These are phyloP conservation scores for Luperina nickerlii DNA, from an alignment of 2,888 invertebrate genomes.

Conservation along the genomic window DNA sequence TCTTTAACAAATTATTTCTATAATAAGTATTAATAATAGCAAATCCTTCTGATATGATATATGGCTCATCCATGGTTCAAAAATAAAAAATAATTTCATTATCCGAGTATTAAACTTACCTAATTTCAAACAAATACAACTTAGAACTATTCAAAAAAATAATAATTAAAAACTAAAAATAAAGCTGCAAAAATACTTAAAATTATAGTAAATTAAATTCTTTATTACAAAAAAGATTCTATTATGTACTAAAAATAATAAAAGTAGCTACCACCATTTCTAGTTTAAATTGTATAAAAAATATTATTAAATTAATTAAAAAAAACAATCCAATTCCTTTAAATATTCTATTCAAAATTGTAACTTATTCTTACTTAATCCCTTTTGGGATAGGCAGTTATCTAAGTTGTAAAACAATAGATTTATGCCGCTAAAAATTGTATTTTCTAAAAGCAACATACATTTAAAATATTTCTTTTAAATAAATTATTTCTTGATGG, in stretches of 20 bases:
- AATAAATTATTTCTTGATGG: background rate
- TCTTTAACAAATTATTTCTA: constrained; percentile 1
- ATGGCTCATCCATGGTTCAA: constrained; percentile 49
- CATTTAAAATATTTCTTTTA: background rate
- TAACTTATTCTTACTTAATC: constrained; percentile 33
- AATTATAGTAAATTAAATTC: constrained; percentile 70
- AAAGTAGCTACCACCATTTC: constrained; percentile 71
- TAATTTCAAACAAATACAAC: constrained; percentile 52
- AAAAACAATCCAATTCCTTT: constrained; percentile 63
- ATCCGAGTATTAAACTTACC: constrained; percentile 66
- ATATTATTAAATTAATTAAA: constrained; percentile 38
- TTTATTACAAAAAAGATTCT: constrained; percentile 66
- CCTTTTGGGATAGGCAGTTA: background rate
- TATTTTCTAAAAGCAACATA: constrained; percentile 1
- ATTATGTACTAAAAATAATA: constrained; percentile 67
- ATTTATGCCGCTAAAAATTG: background rate
- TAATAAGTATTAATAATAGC: constrained; percentile 12
- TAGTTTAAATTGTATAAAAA: constrained; percentile 65
- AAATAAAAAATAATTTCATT: constrained; percentile 57
- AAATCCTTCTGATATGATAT: constrained; percentile 41
- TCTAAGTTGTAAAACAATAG: constrained; percentile 4
- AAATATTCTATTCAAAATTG: constrained; percentile 37
- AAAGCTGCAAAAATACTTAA: constrained; percentile 68
- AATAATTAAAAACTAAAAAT: constrained; percentile 61
- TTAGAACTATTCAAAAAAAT: constrained; percentile 58